A percentile compares a stretch with the other conserved stretches of the same genome.
Conservation (phyloP, 1,140 invertebrate genomes). For the Drosophila sp. region DNA sequence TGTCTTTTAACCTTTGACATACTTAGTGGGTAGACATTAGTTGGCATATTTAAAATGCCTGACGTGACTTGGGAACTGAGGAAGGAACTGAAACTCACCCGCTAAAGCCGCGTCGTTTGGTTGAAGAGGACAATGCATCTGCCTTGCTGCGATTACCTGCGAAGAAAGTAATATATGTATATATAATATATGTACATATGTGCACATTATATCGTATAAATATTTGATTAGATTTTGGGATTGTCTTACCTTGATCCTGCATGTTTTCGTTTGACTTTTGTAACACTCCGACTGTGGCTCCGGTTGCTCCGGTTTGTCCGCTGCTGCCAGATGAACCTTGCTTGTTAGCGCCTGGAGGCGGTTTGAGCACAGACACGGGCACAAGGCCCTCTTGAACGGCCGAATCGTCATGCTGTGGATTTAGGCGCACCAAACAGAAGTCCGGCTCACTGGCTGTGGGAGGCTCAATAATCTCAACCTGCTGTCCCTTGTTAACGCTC, state of each 20-base stretch:
- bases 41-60: slow-evolving; percentile 31
- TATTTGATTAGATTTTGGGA: background rate
- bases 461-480: slow-evolving; percentile 95
- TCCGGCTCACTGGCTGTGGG: slow-evolving; percentile 86
- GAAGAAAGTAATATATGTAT: background rate
- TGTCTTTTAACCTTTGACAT: slow-evolving; percentile 10
- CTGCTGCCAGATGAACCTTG: slow-evolving; percentile 50
- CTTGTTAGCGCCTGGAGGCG: slow-evolving; percentile 87
- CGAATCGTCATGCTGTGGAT: slow-evolving; percentile 86
- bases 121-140: slow-evolving; percentile 86
- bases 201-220: background rate
- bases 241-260: slow-evolving; percentile 78
- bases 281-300: slow-evolving; percentile 24
- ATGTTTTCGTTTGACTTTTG: slow-evolving; percentile 69
- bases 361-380: slow-evolving; percentile 92
- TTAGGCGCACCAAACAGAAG: slow-evolving; percentile 88
- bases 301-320: slow-evolving; percentile 16
- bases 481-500: slow-evolving; percentile 93
- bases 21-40: slow-evolving; percentile 15
- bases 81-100: slow-evolving; percentile 87
- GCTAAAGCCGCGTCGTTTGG: slow-evolving; percentile 91
- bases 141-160: slow-evolving; percentile 79
- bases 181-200: background rate
- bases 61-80: background rate
- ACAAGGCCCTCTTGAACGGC: slow-evolving; percentile 92